Base-by-base conservation (phyloP, 2,797 vertebrate genomes). In the Leptatherina wallacei region DNA sequence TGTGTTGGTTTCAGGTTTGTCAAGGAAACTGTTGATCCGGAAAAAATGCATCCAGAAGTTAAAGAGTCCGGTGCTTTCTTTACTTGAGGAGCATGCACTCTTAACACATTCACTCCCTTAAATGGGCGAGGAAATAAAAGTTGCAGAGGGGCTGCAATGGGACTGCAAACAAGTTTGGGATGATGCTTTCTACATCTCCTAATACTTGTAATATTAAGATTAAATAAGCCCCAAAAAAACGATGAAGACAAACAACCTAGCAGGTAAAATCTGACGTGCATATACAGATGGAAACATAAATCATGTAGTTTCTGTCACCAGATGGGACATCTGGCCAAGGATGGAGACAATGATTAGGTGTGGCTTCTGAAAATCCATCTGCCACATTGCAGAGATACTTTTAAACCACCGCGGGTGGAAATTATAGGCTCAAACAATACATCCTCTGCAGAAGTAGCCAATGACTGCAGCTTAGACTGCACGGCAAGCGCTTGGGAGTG, bases 341-440 rank as follows among this genome's bases (percentile, higher is more conserved):
- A 49, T 66, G 58, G 69, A 78, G 4, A 24, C 36, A 4, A 27
- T 0, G 1, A 9, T 42, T 44, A 65, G 70, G 75, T 71, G 77
- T 3, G 66, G 51, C 57, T 27, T 57, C 7, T 0, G 55, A 61
- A 61, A 57, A 47, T 62, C 3, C 11, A 9, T 27, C 40, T 2
- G 16, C 38, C 20, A 33, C 80, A 73, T 75, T 71, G 30, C n/a
- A 55, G 32, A 68, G 58, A 78, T 85, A 4, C 40, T 79, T 83
- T 40, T 2, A 77, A 66, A 60, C 4, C 18, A 13, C 30, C 30
- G 4, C 20, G 1, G 16, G 18, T 55, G 9, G 69, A 75, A 66
- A 49, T 78, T 65, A 3, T 11, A 61, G 14, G 30, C 62, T 71
- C 3, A 51, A 78, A 64, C 71, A 70, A 58, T 55, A 6, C 4